These are phyloP conservation scores for Cotesia glomerata DNA, from an alignment of 1,140 invertebrate species.

Conservation along the genomic window DNA sequence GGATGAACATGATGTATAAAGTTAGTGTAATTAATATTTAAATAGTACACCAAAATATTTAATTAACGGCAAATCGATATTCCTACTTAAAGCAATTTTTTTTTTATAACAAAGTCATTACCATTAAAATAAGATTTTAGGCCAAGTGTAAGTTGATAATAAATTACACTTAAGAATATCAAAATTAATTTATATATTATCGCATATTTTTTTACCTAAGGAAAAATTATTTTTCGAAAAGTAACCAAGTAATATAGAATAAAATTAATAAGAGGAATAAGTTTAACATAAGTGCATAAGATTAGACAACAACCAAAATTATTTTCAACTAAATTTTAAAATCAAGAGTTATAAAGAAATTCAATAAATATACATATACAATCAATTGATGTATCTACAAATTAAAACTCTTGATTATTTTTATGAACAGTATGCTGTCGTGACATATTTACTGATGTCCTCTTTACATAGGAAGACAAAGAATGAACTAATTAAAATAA, in stretches of 20 bases:
- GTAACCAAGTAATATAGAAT: not conserved
- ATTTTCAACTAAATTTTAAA: not conserved
- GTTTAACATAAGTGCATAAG: not conserved
- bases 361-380: not conserved
- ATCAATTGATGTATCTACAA: conserved; percentile 9
- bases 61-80: no score
- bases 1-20: no score
- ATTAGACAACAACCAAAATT: not conserved
- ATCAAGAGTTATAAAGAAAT: not conserved
- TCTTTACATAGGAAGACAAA: conserved; percentile 43
- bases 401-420: not conserved
- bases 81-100: no score
- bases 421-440: not conserved
- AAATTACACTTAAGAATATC: not conserved
- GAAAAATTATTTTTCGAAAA: not conserved
- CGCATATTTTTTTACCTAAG: not conserved
- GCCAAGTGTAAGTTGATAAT: not conserved
- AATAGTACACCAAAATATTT: no score
- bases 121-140: not conserved
- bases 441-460: conserved; percentile 11
- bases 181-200: not conserved
- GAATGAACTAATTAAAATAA: conserved; percentile 38
- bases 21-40: no score
- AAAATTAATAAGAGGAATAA: not conserved
- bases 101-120: no score